Percentiles rank a stretch among this genome's conserved stretches.
phyloP scores from a whole-genome alignment of 2,797 vertebrate species.

The Sciurus vulgaris region DNA sequence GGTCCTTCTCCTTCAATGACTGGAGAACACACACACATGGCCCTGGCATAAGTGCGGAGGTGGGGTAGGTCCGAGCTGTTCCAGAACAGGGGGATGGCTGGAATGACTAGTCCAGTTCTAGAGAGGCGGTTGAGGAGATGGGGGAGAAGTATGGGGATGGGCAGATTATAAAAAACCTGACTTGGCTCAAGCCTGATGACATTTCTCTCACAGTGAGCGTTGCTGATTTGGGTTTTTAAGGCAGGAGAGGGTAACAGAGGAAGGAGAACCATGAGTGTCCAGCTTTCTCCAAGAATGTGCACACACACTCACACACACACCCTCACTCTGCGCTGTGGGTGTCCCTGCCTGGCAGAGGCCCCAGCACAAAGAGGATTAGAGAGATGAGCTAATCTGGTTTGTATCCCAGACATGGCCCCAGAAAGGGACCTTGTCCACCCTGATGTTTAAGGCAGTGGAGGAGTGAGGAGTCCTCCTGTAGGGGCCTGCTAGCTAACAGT shows the following conservation, averaged over 20 bases:
- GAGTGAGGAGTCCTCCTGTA: not conserved
- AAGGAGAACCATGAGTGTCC: constrained; percentile 29
- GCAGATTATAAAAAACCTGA: not conserved
- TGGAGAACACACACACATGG: not conserved
- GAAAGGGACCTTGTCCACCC: constrained; percentile 75
- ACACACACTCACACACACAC: not conserved
- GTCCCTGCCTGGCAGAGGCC: constrained; percentile 84
- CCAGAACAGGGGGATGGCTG: not conserved
- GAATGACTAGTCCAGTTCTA: not conserved
- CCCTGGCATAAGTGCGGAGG: not conserved
- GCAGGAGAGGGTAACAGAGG: constrained; percentile 14
- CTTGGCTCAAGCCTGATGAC: constrained; percentile 21
- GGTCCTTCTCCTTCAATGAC: not conserved
- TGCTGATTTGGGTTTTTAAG: constrained; percentile 39
- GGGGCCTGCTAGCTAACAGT: constrained; percentile 12
- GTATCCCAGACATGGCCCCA: constrained; percentile 80
- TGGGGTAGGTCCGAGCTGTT: not conserved
- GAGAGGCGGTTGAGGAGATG: not conserved
- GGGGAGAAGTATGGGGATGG: not conserved
- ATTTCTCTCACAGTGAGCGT: not conserved
- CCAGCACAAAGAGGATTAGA: constrained; percentile 83
- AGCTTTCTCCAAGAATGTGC: constrained; percentile 62
- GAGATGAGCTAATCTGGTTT: constrained; percentile 85
- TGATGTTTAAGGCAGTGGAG: constrained; percentile 53
- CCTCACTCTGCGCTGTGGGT: constrained; percentile 79